Base-by-base conservation (phyloP, 2,888 invertebrate genomes). In the Pilophorus perplexus region DNA sequence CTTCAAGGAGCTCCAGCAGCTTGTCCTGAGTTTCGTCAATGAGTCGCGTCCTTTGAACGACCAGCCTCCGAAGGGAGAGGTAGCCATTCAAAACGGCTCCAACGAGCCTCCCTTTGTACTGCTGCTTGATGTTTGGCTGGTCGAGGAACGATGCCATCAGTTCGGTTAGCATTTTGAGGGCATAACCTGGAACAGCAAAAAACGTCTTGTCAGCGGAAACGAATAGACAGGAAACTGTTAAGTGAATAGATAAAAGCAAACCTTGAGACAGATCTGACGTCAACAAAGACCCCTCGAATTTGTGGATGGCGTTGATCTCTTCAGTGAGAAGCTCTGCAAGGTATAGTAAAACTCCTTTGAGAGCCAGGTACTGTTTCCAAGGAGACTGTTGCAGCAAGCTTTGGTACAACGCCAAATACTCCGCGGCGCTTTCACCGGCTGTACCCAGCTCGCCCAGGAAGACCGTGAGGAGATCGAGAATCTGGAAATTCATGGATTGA, bases 1-100 rank as follows among this genome's bases (percentile, higher is more conserved):
- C 94, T 78, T 97, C 96, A 14, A 97, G 81, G 73, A 96, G 82
- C 75, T 93, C 93, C 8, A 97, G 80, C 44, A 97, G 81, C 75
- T 93, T 94, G 77, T 94, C 94, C 78, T 97, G 96, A 3, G 97
- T 95, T 77, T 96, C 95, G 77, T 97, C 97, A 37, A 97, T 93
- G 59, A 96, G 83, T 60, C 96, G 85, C 0, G 97, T 97, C 67
- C 97, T 83, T 78, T 97, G 97, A 38, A 97, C 93, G 0, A 97
- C 91, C 20, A 98, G 82, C 69, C 94, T 85, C 4, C 93, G 81
- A 72, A 98, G 80, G 0, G 93, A 91, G 69, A 98, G 81, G 79
- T 97, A 98, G 0, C 97, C 96, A 76, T 96, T 93, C 1, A 98
- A 81, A 48, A 94, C 92, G 57, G 91, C 90, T 28, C 89, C 94